These are phyloP conservation scores for Adelges cooleyi DNA, from an alignment of 1,140 invertebrate genomes.

Conservation along the genomic window DNA sequence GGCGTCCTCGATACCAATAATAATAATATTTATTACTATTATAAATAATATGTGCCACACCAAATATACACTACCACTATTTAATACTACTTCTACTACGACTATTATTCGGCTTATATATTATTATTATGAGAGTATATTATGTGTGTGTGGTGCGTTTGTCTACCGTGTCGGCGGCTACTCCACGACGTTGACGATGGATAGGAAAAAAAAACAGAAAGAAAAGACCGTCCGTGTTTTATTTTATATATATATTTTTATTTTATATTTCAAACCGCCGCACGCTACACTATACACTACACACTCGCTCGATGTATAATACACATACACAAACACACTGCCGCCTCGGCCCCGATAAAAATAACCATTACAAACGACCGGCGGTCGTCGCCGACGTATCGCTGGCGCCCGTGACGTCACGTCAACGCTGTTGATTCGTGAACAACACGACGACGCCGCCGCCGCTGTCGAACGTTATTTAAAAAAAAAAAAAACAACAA, in stretches of 20 bases:
- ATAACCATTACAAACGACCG: constrained; percentile 35
- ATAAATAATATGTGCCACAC: too few species aligned
- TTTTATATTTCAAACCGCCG: neutral
- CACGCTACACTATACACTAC: neutral
- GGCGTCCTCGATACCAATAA: too few species aligned
- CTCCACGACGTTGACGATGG: neutral
- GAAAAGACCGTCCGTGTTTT: constrained; percentile 3
- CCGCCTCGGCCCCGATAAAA: constrained; percentile 34
- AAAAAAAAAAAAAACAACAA: too few species aligned
- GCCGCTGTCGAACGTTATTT: too few species aligned
- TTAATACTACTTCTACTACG: too few species aligned
- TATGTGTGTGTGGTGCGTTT: too few species aligned
- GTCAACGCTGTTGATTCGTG: constrained; percentile 23
- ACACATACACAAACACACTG: neutral
- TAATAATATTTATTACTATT: too few species aligned
- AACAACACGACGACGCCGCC: neutral
- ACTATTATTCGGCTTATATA: too few species aligned
- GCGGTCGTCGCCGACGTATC: constrained; percentile 14
- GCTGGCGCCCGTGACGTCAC: constrained; percentile 31
- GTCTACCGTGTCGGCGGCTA: neutral
- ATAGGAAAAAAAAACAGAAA: neutral
- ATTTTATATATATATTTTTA: too few species aligned
- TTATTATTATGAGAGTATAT: too few species aligned
- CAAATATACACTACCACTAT: too few species aligned
- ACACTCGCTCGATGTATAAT: neutral